phyloP scores from a whole-genome alignment of 2,888 invertebrate species.

The Lithophane semibrunnea region DNA sequence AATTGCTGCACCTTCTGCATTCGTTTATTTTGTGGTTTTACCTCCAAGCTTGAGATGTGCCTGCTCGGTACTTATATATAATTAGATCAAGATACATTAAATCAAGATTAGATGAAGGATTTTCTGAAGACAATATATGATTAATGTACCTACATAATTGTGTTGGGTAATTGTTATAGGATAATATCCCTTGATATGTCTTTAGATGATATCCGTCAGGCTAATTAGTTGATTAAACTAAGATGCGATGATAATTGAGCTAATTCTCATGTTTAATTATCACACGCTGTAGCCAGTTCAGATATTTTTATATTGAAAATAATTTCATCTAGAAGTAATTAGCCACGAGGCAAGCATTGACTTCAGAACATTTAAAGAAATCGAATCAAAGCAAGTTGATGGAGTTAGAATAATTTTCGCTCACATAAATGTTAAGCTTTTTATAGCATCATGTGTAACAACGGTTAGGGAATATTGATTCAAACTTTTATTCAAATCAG shows the following conservation, averaged over 20 bases:
- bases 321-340: background rate
- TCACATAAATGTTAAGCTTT: background rate
- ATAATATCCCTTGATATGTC: background rate
- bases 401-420: background rate
- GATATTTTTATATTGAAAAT: background rate
- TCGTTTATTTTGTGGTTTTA: slow-evolving; percentile 1
- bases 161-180: background rate
- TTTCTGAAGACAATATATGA: slow-evolving; percentile 24
- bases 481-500: background rate
- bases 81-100: slow-evolving; percentile 41
- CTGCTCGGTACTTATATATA: slow-evolving; percentile 1
- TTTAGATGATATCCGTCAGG: background rate
- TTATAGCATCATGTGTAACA: background rate
- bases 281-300: background rate
- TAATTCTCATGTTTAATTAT: background rate
- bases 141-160: slow-evolving; percentile 16
- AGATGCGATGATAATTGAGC: background rate
- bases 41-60: slow-evolving; percentile 26
- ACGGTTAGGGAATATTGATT: background rate
- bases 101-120: slow-evolving; percentile 36
- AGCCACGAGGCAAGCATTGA: background rate
- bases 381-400: background rate
- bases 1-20: slow-evolving; percentile 13
- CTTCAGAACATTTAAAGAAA: background rate
- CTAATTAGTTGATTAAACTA: background rate